Conservation (phyloP, 2,113 vertebrate species). For the Athene noctua region DNA sequence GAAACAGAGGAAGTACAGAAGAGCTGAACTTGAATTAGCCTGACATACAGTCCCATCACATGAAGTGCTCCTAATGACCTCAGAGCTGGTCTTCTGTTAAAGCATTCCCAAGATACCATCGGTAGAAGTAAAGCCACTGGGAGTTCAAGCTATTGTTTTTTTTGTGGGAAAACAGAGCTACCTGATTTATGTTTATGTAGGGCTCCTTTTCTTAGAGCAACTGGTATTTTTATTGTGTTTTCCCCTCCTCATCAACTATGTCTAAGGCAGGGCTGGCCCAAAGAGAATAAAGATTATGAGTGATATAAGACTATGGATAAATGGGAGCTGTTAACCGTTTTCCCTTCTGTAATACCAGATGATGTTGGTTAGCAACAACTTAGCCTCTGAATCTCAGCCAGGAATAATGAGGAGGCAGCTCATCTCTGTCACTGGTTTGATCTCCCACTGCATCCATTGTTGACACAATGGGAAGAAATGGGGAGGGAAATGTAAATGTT, state of each 20-base stretch:
- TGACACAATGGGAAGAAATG: constrained; percentile 43
- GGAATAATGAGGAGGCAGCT: constrained; percentile 51
- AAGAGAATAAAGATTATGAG: not conserved
- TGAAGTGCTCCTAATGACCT: not conserved
- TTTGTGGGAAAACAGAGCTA: not conserved
- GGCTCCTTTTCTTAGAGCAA: not conserved
- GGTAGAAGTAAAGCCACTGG: not conserved
- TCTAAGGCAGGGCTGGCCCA: not conserved
- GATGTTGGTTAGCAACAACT: constrained; percentile 59
- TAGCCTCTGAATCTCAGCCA: constrained; percentile 50
- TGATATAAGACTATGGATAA: constrained; percentile 4
- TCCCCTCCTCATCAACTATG: not conserved
- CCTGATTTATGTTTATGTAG: not conserved
- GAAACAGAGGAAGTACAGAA: not conserved
- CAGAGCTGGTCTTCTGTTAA: not conserved
- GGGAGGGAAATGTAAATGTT: constrained; percentile 41
- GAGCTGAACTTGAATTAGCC: not conserved
- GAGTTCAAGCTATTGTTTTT: not conserved
- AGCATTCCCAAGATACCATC: not conserved
- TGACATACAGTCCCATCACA: not conserved
- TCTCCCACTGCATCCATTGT: constrained; percentile 24
- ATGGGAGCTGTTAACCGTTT: constrained; percentile 8
- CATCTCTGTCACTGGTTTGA: constrained; percentile 53
- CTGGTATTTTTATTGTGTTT: not conserved
- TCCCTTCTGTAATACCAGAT: constrained; percentile 40